Percentiles rank a stretch among this genome's conserved stretches.
These are phyloP conservation scores for Rhyzopertha dominica DNA, from an alignment of 1,140 invertebrate species.

Conservation along the genomic window DNA sequence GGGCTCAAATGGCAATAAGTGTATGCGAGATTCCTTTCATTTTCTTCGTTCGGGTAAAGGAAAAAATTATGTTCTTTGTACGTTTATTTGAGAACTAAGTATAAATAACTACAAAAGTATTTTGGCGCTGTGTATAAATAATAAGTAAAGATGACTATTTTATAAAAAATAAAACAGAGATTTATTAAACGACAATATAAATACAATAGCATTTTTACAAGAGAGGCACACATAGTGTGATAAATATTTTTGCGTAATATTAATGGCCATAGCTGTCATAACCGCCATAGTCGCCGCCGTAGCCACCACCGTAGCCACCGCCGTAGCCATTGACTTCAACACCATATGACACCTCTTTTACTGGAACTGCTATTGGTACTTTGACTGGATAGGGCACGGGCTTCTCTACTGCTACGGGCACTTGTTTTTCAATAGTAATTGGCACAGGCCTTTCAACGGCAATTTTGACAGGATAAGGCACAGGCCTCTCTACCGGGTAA, in stretches of 20 bases:
- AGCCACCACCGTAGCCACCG: conserved; percentile 43
- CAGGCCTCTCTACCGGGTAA: conserved; percentile 53
- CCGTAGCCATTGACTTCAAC: conserved; percentile 24
- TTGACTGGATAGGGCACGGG: conserved; percentile 49
- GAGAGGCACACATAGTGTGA: conserved; percentile 43
- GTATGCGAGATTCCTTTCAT: too few relatives aligned
- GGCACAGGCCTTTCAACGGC: conserved; percentile 45
- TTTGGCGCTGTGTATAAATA: too few relatives aligned
- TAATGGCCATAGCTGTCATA: too few relatives aligned
- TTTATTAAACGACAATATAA: too few relatives aligned
- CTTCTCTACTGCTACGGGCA: conserved; percentile 47
- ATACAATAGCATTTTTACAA: conserved; percentile 50
- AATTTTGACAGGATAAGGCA: conserved; percentile 52
- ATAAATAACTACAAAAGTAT: too few relatives aligned
- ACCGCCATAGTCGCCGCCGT: conserved; percentile 47
- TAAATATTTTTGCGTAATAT: conserved; percentile 31
- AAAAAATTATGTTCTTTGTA: too few relatives aligned
- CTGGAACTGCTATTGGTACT: conserved; percentile 45
- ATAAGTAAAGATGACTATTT: too few relatives aligned
- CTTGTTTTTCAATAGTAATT: conserved; percentile 49
- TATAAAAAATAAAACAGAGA: conserved; percentile 58
- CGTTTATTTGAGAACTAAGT: too few relatives aligned
- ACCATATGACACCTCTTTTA: conserved; percentile 34
- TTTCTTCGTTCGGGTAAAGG: too few relatives aligned
- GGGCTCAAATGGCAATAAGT: too few relatives aligned